Conservation (phyloP, 2,888 invertebrate species). For the Tortrix viridana region DNA sequence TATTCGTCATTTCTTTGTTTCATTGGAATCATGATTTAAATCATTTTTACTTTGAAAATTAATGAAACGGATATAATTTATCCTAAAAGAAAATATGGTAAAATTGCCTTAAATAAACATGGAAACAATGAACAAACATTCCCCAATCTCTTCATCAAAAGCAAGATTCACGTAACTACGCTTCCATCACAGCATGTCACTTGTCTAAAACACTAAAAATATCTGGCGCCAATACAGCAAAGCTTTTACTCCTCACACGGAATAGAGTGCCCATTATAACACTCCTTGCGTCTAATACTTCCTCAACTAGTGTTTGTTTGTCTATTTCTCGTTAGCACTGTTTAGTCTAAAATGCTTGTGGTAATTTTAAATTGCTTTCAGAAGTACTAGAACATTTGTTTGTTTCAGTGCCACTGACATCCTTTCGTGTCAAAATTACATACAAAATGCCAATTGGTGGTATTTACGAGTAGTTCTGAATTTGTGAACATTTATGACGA, state of each 20-base stretch:
- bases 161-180: no score
- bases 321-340: slow-evolving; percentile 27
- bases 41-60: no score
- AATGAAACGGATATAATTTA: no score
- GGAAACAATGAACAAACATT: no score
- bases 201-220: slow-evolving; percentile 8
- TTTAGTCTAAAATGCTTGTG: slow-evolving; percentile 28
- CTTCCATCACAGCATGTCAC: background rate
- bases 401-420: background rate
- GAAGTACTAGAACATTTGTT: slow-evolving; percentile 13
- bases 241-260: slow-evolving; percentile 18
- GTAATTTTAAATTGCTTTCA: slow-evolving; percentile 26
- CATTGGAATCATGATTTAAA: no score
- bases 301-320: slow-evolving; percentile 20
- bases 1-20: no score
- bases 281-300: slow-evolving; percentile 12
- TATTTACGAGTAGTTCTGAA: background rate
- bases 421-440: no score
- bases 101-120: no score
- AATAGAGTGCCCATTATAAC: slow-evolving; percentile 23
- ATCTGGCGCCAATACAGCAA: slow-evolving; percentile 20
- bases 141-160: no score
- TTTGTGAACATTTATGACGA: no score
- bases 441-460: no score
- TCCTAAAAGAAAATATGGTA: no score